These are phyloP conservation scores for Cranoglanis bouderius DNA, from an alignment of 2,113 vertebrate genomes.

Conservation along the genomic window DNA sequence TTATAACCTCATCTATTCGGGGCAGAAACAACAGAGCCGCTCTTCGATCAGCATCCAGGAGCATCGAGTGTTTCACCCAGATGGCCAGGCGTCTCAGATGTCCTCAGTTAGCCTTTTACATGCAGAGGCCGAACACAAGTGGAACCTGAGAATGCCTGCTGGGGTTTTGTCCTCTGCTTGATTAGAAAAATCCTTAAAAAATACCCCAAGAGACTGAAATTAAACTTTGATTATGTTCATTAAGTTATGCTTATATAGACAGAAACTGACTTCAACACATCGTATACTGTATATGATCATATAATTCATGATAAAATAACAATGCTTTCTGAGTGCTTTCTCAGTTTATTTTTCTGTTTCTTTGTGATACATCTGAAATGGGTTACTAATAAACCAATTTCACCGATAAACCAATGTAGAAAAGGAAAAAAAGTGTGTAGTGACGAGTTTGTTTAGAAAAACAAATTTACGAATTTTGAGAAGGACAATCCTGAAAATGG, in stretches of 20 bases:
- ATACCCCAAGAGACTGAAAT: not conserved
- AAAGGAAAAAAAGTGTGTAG: not conserved
- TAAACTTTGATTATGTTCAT: not conserved
- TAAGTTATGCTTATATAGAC: not conserved
- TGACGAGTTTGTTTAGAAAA: slow-evolving; percentile 17
- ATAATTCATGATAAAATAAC: not conserved
- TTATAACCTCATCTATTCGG: slow-evolving; percentile 1
- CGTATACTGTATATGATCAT: not conserved
- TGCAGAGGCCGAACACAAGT: slow-evolving; percentile 18
- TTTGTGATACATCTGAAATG: not conserved
- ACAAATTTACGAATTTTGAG: not conserved
- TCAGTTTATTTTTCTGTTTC: not conserved
- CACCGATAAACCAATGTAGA: not conserved
- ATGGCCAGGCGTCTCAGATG: slow-evolving; percentile 43
- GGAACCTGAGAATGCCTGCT: slow-evolving; percentile 25
- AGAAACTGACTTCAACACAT: not conserved
- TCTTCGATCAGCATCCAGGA: slow-evolving; percentile 20
- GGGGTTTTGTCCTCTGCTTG: slow-evolving; percentile 27
- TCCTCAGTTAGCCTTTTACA: slow-evolving; percentile 38
- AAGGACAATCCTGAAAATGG: too few relatives aligned
- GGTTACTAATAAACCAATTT: not conserved
- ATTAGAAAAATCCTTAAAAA: slow-evolving; percentile 1
- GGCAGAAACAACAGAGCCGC: slow-evolving; percentile 18
- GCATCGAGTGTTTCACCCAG: slow-evolving; percentile 39
- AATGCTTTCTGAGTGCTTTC: not conserved